phyloP scores from a whole-genome alignment of 2,113 vertebrate genomes.

The Calonectris borealis region DNA sequence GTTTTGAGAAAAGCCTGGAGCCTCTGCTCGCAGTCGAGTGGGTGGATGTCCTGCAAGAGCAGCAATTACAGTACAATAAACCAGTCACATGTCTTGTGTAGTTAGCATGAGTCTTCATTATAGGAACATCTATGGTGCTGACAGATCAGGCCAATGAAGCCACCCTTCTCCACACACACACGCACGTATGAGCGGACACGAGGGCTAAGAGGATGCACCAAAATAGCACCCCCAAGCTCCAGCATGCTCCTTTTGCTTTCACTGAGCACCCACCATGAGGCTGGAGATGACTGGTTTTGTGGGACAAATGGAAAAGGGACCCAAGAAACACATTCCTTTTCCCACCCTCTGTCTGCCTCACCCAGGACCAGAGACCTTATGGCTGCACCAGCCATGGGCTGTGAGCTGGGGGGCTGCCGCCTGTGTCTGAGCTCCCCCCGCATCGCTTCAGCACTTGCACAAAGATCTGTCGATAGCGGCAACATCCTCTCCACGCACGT shows the following conservation, averaged over 20 bases:
- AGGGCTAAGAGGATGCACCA: background rate
- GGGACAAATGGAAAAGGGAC: background rate
- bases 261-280: background rate
- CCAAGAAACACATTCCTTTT: background rate
- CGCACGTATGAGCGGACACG: background rate
- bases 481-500: background rate
- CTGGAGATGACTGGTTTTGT: background rate
- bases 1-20: constrained; percentile 16
- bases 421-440: fast-evolving
- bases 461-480: background rate
- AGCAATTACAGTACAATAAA: constrained; percentile 20
- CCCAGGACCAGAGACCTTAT: fast-evolving
- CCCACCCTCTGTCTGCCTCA: background rate
- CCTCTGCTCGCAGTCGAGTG: background rate
- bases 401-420: background rate
- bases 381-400: background rate
- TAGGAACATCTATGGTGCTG: background rate
- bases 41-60: constrained; percentile 44
- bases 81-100: constrained; percentile 11
- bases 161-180: background rate
- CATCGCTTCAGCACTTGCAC: background rate
- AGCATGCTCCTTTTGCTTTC: background rate
- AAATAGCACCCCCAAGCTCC: background rate
- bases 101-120: background rate
- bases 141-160: background rate